Conservation (phyloP, 2,888 invertebrate genomes). For the Romanomermis culicivorax region DNA sequence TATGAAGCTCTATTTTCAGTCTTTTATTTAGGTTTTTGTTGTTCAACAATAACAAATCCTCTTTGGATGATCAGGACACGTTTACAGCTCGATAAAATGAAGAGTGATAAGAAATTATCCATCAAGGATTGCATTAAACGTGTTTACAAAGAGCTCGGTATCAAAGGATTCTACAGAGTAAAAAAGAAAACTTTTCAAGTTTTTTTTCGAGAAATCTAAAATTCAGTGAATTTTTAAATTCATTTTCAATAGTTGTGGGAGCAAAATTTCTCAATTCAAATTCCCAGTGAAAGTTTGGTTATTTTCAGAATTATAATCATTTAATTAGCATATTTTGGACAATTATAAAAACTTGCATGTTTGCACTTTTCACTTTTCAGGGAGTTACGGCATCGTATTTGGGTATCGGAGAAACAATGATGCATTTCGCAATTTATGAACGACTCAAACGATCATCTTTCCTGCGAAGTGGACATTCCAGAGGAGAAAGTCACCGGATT, state of each 20-base stretch:
- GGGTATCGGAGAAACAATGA: slow-evolving; percentile 93
- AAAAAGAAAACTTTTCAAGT: neutral
- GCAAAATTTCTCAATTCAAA: too few species aligned
- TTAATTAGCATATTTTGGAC: too few species aligned
- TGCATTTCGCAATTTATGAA: slow-evolving; percentile 98
- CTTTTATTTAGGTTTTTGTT: slow-evolving; percentile 55
- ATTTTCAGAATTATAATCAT: too few species aligned
- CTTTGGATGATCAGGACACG: slow-evolving; percentile 99
- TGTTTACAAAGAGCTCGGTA: slow-evolving; percentile 38
- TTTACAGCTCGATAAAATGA: slow-evolving; percentile 58
- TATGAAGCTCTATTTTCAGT: too few species aligned
- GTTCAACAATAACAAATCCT: slow-evolving; percentile 87
- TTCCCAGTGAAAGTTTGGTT: too few species aligned
- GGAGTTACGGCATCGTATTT: slow-evolving; percentile 96
- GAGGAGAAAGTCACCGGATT: neutral
- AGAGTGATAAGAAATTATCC: slow-evolving; percentile 13
- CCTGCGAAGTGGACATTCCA: too few species aligned
- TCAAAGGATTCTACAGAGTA: slow-evolving; percentile 67
- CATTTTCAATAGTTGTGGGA: too few species aligned
- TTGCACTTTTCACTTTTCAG: too few species aligned
- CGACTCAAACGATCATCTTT: slow-evolving; percentile 46
- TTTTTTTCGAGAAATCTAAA: neutral
- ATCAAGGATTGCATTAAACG: slow-evolving; percentile 28
- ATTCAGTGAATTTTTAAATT: neutral
- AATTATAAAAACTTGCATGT: too few species aligned